These are phyloP conservation scores for Periparus ater DNA, from an alignment of 2,797 vertebrate species.

Conservation along the genomic window DNA sequence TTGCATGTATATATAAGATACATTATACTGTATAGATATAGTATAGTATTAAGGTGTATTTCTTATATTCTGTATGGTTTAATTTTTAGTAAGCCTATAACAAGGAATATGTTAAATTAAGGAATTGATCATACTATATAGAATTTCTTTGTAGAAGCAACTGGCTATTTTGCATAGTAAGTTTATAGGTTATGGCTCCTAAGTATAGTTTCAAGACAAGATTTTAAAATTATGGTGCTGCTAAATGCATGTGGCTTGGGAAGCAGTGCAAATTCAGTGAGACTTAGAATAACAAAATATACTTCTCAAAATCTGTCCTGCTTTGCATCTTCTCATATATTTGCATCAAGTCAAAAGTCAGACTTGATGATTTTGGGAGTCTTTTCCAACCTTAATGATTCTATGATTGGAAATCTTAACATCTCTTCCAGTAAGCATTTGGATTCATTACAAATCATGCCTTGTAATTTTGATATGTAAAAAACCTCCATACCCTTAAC, in stretches of 20 bases:
- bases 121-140: not conserved
- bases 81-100: not conserved
- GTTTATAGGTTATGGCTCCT: not conserved
- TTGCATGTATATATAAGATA: accelerated
- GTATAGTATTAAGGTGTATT: not conserved
- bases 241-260: not conserved
- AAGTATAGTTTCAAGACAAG: not conserved
- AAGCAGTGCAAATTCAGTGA: not conserved
- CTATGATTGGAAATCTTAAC: not conserved
- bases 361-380: not conserved
- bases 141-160: not conserved
- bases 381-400: not conserved
- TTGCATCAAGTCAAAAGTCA: not conserved
- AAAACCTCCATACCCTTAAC: not conserved
- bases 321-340: not conserved
- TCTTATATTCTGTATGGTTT: not conserved
- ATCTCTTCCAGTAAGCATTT: not conserved
- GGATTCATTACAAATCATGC: not conserved
- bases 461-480: not conserved
- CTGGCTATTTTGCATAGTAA: not conserved
- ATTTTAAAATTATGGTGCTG: not conserved
- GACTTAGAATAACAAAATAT: not conserved
- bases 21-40: not conserved
- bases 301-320: not conserved
- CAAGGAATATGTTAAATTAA: not conserved